Conservation (phyloP, 2,888 invertebrate species). For the Zhuqinia jingwanae region DNA sequence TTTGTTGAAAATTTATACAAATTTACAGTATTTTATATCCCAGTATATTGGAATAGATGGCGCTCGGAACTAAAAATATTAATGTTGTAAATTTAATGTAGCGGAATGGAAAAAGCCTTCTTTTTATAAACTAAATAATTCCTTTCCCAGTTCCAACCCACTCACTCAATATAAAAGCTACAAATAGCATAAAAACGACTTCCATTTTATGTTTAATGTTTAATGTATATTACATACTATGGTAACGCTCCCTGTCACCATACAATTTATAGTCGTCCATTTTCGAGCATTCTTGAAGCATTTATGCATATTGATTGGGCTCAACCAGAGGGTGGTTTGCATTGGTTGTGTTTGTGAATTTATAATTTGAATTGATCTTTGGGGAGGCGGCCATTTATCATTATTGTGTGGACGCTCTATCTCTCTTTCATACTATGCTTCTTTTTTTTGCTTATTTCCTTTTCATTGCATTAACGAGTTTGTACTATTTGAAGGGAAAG, state of each 20-base stretch:
- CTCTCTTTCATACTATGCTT: background rate
- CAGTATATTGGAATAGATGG: too few species aligned
- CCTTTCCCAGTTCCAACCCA: background rate
- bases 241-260: background rate
- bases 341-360: constrained; percentile 73
- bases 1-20: background rate
- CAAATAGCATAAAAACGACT: constrained; percentile 4
- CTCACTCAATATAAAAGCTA: background rate
- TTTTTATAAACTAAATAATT: constrained; percentile 20
- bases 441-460: constrained; percentile 48
- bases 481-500: background rate
- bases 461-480: constrained; percentile 35
- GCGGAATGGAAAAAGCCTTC: background rate
- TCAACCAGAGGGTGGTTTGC: constrained; percentile 59
- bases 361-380: constrained; percentile 75
- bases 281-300: constrained; percentile 35
- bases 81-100: too few species aligned
- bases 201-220: constrained; percentile 16
- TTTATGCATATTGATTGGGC: constrained; percentile 71
- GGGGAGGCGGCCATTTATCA: constrained; percentile 59
- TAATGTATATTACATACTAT: background rate
- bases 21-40: background rate
- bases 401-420: constrained; percentile 35
- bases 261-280: constrained; percentile 45
- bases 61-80: too few species aligned